A percentile compares a stretch with the other conserved stretches of the same genome.
Evolutionary conservation across 2,888 invertebrate species (phyloP).

Genomic region (Agonopterix heracliana): DNA sequence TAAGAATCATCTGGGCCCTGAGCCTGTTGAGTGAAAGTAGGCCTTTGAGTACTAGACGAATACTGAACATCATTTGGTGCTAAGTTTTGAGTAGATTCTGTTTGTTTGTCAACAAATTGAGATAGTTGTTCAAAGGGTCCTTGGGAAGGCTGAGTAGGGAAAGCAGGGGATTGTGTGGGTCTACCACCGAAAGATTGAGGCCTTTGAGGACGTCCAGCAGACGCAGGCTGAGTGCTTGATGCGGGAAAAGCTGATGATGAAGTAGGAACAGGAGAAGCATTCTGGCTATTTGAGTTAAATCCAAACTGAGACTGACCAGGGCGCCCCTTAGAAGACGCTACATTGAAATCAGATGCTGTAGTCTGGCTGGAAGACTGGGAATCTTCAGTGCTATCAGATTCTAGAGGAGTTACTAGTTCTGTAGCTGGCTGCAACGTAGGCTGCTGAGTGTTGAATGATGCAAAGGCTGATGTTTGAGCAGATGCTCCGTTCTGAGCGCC

Average conservation of each 20-base stretch:
- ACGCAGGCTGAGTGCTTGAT: constrained; percentile 11
- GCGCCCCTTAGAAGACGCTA: constrained; percentile 4
- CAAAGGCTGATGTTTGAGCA: neutral
- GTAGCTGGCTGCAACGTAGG: constrained; percentile 34
- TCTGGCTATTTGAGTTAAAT: constrained; percentile 6
- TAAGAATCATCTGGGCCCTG: constrained; percentile 35
- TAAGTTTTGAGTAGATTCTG: neutral
- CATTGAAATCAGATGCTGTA: neutral
- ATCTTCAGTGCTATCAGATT: constrained; percentile 15
- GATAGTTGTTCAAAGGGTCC: constrained; percentile 12
- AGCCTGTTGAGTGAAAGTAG: constrained; percentile 9
- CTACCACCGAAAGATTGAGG: constrained; percentile 1
- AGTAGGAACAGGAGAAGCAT: constrained; percentile 9
- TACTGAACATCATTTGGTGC: constrained; percentile 19
- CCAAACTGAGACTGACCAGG: constrained; percentile 13
- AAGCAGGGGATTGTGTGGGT: constrained; percentile 7
- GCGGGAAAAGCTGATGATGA: constrained; percentile 11
- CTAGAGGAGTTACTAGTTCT: constrained; percentile 43
- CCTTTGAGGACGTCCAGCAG: constrained; percentile 5
- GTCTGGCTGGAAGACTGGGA: neutral
- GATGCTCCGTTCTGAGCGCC: neutral
- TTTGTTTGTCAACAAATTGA: constrained; percentile 3
- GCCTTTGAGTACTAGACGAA: constrained; percentile 24
- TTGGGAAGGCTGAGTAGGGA: constrained; percentile 10
- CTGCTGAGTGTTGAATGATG: constrained; percentile 16